phyloP scores from a whole-genome alignment of 2,888 invertebrate species.

The Agrochola circellaris region DNA sequence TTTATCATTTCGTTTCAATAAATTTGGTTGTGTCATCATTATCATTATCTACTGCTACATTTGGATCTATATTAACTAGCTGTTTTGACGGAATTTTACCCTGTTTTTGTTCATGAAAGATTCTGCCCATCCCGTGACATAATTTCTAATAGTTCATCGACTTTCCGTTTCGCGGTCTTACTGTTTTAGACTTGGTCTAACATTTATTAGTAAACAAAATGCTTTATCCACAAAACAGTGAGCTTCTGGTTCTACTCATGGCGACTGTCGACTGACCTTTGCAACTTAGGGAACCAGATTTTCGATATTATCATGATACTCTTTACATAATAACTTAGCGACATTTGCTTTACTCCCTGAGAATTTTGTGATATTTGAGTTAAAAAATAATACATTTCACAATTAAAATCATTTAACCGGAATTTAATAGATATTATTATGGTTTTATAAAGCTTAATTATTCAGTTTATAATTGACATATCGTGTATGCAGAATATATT shows the following conservation, averaged over 20 bases:
- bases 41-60: not conserved
- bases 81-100: not conserved
- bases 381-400: slow-evolving; percentile 29
- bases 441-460: slow-evolving; percentile 46
- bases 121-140: not conserved
- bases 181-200: not conserved
- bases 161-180: not conserved
- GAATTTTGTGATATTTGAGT: slow-evolving; percentile 49
- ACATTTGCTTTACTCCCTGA: slow-evolving; percentile 39
- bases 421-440: slow-evolving; percentile 16
- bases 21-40: not conserved
- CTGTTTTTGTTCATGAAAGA: not conserved
- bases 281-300: slow-evolving; percentile 26
- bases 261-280: slow-evolving; percentile 40
- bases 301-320: slow-evolving; percentile 42
- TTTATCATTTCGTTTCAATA: not conserved
- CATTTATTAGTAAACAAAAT: slow-evolving; percentile 9
- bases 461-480: slow-evolving; percentile 56
- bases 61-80: not conserved
- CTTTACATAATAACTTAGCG: slow-evolving; percentile 45
- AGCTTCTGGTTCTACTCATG: slow-evolving; percentile 48
- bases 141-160: not conserved
- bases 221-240: slow-evolving; percentile 6
- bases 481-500: slow-evolving; percentile 54
- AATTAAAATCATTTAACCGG: slow-evolving; percentile 17